phyloP scores from a whole-genome alignment of 1,140 invertebrate genomes.

The Neuroterus valhalla region DNA sequence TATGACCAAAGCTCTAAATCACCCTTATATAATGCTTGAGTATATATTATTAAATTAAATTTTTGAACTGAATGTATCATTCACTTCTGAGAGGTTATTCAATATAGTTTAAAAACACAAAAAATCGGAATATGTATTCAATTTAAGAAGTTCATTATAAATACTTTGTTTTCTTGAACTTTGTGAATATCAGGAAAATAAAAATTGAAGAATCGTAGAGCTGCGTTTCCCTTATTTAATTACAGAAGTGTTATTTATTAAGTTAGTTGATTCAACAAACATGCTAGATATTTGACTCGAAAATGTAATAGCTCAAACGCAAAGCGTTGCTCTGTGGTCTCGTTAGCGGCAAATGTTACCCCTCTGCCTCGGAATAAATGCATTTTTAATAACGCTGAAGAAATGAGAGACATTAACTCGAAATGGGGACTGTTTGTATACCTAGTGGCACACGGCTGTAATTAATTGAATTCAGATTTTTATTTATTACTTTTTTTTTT shows the following conservation, averaged over 20 bases:
- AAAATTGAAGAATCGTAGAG: slow-evolving; percentile 27
- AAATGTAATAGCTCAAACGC: not conserved
- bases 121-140: too few species aligned
- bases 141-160: too few species aligned
- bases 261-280: not conserved
- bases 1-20: too few species aligned
- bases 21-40: too few species aligned
- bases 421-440: slow-evolving; percentile 10
- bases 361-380: not conserved
- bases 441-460: not conserved
- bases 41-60: too few species aligned
- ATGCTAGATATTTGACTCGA: slow-evolving; percentile 4
- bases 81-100: too few species aligned
- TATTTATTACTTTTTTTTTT: not conserved
- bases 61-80: too few species aligned
- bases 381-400: slow-evolving; percentile 23
- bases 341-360: slow-evolving; percentile 24
- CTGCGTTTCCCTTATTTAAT: slow-evolving; percentile 5
- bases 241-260: not conserved
- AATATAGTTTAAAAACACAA: too few species aligned
- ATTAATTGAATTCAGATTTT: slow-evolving; percentile 8
- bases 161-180: too few species aligned
- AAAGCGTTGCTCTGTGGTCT: not conserved
- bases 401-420: slow-evolving; percentile 6
- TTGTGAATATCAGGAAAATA: too few species aligned